Conservation (phyloP, 2,113 vertebrate species). For the Promerops cafer region DNA sequence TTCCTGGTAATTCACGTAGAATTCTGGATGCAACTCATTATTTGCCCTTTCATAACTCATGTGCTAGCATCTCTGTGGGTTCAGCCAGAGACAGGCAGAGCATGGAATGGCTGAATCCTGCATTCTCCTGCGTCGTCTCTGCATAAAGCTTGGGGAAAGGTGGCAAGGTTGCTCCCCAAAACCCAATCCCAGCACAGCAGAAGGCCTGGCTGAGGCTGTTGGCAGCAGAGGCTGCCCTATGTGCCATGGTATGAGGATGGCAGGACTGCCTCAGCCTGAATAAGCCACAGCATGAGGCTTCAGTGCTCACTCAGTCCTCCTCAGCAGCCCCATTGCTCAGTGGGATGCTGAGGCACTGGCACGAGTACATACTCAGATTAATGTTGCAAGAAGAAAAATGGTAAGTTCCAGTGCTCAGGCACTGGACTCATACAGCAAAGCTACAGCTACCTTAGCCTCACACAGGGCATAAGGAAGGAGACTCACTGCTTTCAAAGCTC, state of each 20-base stretch:
- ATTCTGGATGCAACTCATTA: not conserved
- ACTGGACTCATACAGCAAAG: not conserved
- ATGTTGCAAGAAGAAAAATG: not conserved
- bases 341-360: not conserved
- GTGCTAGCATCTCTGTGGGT: not conserved
- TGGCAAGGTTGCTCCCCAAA: not conserved
- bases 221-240: not conserved
- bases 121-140: not conserved
- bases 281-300: not conserved
- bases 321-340: not conserved
- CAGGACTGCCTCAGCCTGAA: not conserved
- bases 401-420: not conserved
- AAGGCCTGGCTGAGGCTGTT: not conserved
- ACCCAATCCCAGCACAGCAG: not conserved
- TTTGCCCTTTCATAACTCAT: not conserved
- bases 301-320: not conserved
- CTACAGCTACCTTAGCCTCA: not conserved
- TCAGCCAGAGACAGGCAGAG: not conserved
- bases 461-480: not conserved
- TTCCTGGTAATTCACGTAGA: not conserved
- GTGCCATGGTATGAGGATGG: not conserved
- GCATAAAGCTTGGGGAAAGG: not conserved
- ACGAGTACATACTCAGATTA: not conserved
- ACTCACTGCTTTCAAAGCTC: not conserved
- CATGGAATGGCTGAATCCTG: not conserved